A percentile compares a stretch with the other conserved stretches of the same genome.
Evolutionary conservation across 2,797 vertebrate species (phyloP).

Genomic region (Todus mexicanus): DNA sequence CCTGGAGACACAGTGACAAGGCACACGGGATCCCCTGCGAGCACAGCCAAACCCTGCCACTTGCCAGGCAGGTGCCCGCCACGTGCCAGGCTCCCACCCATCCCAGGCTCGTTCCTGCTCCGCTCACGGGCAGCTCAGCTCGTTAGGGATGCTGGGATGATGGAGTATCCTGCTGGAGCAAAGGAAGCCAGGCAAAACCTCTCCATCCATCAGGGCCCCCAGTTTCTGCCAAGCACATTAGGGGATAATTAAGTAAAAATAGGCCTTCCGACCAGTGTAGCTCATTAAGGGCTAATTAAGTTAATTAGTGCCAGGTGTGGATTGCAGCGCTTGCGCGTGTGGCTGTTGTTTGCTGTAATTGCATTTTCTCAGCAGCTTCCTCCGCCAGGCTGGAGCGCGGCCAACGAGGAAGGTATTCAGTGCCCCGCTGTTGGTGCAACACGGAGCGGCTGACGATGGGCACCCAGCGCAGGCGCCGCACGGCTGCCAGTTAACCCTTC

Average conservation of each 20-base stretch:
- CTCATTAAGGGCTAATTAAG: slow-evolving; percentile 81
- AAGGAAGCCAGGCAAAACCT: slow-evolving; percentile 59
- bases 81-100: neutral
- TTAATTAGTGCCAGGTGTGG: slow-evolving; percentile 82
- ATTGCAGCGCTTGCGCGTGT: slow-evolving; percentile 67
- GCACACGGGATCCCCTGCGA: neutral
- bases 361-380: slow-evolving; percentile 71
- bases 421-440: slow-evolving; percentile 51
- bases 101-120: neutral
- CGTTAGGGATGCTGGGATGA: neutral
- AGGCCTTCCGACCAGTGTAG: slow-evolving; percentile 78
- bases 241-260: slow-evolving; percentile 83
- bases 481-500: neutral
- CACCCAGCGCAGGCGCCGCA: neutral
- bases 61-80: neutral
- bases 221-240: slow-evolving; percentile 73
- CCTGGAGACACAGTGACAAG: neutral
- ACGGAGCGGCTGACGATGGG: neutral
- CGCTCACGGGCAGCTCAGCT: neutral
- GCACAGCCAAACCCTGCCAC: accelerated
- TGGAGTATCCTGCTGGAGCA: neutral
- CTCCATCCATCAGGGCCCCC: slow-evolving; percentile 56
- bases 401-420: slow-evolving; percentile 58
- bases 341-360: slow-evolving; percentile 78
- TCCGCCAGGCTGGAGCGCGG: slow-evolving; percentile 30